Evolutionary conservation across 2,888 invertebrate species (phyloP).

Genomic region (Eilema sororculum): DNA sequence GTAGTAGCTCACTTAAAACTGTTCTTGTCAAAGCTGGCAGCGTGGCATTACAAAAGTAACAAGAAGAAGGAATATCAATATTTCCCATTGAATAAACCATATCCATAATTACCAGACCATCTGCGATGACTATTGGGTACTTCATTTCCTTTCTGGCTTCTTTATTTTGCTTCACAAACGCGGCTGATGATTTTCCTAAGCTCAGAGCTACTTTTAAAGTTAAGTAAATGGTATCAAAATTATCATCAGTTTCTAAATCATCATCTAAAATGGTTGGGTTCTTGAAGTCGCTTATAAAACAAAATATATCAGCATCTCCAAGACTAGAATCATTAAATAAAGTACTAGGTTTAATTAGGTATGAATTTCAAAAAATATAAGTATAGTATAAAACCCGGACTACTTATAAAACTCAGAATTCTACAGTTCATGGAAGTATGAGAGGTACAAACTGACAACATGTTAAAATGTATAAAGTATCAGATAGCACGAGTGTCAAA

Average conservation of each 20-base stretch:
- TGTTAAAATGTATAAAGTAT: no score
- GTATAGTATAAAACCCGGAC: no score
- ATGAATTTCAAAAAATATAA: no score
- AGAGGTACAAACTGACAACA: no score
- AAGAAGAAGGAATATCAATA: conserved; percentile 64
- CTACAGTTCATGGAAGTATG: no score
- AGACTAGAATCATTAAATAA: conserved; percentile 47
- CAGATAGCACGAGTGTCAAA: no score
- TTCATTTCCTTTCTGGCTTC: neutral
- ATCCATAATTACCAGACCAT: conserved; percentile 72
- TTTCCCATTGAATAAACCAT: conserved; percentile 67
- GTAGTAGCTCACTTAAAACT: conserved; percentile 69
- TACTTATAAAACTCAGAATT: no score
- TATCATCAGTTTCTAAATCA: conserved; percentile 55
- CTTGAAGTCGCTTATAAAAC: conserved; percentile 69
- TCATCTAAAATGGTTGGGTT: conserved; percentile 70
- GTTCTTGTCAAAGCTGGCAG: conserved; percentile 63
- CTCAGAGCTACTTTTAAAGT: conserved; percentile 72
- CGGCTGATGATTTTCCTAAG: conserved; percentile 50
- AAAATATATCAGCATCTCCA: conserved; percentile 77
- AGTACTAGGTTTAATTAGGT: neutral
- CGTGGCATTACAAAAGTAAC: conserved; percentile 69
- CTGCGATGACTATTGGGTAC: conserved; percentile 71
- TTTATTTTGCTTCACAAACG: conserved; percentile 17
- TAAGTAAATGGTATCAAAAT: conserved; percentile 71